Percentiles rank a stretch among this genome's conserved stretches.
Conservation (phyloP, 1,140 invertebrate species). For the Cotesia typhae region DNA sequence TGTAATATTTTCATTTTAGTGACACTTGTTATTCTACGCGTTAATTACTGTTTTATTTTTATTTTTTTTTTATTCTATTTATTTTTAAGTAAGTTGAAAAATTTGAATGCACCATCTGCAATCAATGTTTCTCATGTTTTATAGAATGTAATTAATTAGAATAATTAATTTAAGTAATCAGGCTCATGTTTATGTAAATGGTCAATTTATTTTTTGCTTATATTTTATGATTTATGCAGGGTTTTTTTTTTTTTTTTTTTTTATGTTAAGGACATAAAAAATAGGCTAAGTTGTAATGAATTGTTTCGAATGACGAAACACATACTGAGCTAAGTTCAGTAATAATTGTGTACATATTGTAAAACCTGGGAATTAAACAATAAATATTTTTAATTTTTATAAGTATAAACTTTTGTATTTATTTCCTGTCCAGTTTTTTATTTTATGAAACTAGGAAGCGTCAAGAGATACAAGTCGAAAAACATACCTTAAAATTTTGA, state of each 20-base stretch:
- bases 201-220: too few relatives aligned
- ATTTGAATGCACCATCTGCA: too few relatives aligned
- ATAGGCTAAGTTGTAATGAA: slow-evolving; percentile 30
- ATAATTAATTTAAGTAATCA: too few relatives aligned
- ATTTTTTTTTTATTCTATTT: background rate
- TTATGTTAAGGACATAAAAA: too few relatives aligned
- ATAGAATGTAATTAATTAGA: too few relatives aligned
- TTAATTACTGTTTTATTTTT: too few relatives aligned
- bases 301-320: background rate
- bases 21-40: slow-evolving; percentile 23
- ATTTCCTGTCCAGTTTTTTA: background rate
- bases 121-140: too few relatives aligned
- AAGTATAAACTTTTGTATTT: slow-evolving; percentile 32
- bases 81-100: background rate
- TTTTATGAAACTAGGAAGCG: slow-evolving; percentile 20
- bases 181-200: too few relatives aligned
- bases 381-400: slow-evolving; percentile 65
- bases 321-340: slow-evolving; percentile 1
- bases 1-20: slow-evolving; percentile 9
- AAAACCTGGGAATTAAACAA: slow-evolving; percentile 58
- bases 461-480: too few relatives aligned
- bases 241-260: too few relatives aligned
- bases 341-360: slow-evolving; percentile 51
- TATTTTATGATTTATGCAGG: too few relatives aligned
- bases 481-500: too few relatives aligned